Evolutionary conservation across 2,113 vertebrate genomes (phyloP).

Genomic region (Salvator merianae): DNA sequence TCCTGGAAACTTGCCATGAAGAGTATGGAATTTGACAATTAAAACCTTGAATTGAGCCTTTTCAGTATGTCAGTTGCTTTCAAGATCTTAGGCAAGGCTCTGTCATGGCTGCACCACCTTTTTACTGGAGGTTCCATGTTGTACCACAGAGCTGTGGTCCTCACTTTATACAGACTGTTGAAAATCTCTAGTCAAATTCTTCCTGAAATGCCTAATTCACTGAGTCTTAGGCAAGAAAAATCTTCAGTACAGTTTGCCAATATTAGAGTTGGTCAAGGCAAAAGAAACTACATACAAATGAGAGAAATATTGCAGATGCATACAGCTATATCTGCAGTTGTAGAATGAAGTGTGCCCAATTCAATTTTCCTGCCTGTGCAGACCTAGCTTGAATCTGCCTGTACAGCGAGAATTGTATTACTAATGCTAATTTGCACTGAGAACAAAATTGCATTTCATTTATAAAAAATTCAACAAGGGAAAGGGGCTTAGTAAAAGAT

Average conservation of each 20-base stretch:
- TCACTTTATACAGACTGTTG: neutral
- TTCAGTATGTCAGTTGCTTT: no score
- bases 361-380: neutral
- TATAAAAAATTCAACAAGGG: neutral
- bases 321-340: neutral
- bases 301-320: neutral
- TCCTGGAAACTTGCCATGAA: neutral
- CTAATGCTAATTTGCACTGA: neutral
- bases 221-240: no score
- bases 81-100: no score
- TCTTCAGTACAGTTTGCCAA: no score
- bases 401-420: neutral
- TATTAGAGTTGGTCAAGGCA: no score
- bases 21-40: no score
- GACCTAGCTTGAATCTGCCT: neutral
- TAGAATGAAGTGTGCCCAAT: neutral
- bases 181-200: neutral
- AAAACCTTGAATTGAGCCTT: no score
- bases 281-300: no score
- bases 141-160: neutral
- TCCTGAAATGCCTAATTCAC: no score
- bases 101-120: neutral
- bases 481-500: neutral
- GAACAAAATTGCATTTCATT: conserved; percentile 11
- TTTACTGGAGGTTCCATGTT: neutral